phyloP scores from a whole-genome alignment of 2,888 invertebrate genomes.

The Eilema depressum region DNA sequence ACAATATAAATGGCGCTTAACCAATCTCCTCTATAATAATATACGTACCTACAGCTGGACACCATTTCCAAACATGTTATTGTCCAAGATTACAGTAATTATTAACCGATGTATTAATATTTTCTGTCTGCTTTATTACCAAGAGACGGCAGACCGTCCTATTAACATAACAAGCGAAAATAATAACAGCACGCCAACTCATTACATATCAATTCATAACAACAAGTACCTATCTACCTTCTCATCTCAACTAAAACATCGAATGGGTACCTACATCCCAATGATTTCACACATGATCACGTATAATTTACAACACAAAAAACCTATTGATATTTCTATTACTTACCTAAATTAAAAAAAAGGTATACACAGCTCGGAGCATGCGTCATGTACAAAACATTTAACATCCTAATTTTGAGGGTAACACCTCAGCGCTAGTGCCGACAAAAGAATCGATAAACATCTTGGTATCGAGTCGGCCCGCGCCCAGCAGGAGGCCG shows the following conservation, averaged over 20 bases:
- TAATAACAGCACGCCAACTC: constrained; percentile 28
- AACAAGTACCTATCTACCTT: not conserved
- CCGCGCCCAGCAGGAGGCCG: constrained; percentile 77
- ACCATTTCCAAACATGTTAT: constrained; percentile 12
- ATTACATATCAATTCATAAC: constrained; percentile 36
- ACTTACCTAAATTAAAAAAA: constrained; percentile 54
- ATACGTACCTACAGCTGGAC: constrained; percentile 1
- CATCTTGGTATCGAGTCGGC: constrained; percentile 74
- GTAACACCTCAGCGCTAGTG: constrained; percentile 83
- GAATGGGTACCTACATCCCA: constrained; percentile 31
- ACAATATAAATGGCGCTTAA: constrained; percentile 15
- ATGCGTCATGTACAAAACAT: constrained; percentile 84
- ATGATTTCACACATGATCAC: constrained; percentile 69
- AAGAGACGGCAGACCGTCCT: constrained; percentile 13
- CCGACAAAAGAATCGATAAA: constrained; percentile 85
- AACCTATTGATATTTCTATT: constrained; percentile 81
- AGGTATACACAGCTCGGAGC: constrained; percentile 70
- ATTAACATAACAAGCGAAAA: constrained; percentile 43
- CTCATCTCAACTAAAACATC: constrained; percentile 11
- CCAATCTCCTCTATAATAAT: constrained; percentile 1
- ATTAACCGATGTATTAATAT: constrained; percentile 18
- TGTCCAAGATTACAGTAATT: constrained; percentile 15
- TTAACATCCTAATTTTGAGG: constrained; percentile 84
- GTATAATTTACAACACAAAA: constrained; percentile 66
- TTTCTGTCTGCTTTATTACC: constrained; percentile 15